Evolutionary conservation across 2,113 vertebrate genomes (phyloP), one percentile per base, ranked within the genome.

Genomic region (Noturus placidus): DNA sequence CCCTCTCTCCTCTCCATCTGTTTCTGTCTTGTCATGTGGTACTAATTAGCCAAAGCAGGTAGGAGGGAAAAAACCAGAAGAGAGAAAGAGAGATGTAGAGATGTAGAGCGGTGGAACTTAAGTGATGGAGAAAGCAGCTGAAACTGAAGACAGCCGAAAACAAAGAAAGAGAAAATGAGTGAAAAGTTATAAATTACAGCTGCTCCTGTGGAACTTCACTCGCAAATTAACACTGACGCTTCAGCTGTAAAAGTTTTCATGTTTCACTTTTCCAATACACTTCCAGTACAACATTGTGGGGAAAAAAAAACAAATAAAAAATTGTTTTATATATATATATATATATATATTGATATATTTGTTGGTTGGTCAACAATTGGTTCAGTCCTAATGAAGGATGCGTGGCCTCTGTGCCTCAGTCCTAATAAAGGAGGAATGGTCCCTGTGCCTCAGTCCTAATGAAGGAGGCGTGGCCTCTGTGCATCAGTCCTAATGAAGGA

Each of bases 21-120:
- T 74, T 91, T 70, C 83, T 56, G 30, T 87, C 81, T 82, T 46
- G 14, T 82, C 81, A 46, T 82, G 38, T 63, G 81, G 11, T 65
- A 17, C 81, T 63, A 82, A 82, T 82, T 65, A 82, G 59, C 25
- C 15, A 17, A 25, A 57, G 69, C 19, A 85, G 69, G 83, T 38
- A 74, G 19, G 56, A 56, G 65, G 30, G 56, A 42, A 82, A 61
- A 9, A 11, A 38, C 30, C 42, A 27, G 52, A 5, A 57, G 52
- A 38, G 10, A 57, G 42, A 59, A 82, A 42, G 42, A 87, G 87
- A 91, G 91, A 86, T 90, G 42, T n/a, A 81, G 30, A 70, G 42
- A 61, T 57, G 35, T 3, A 54, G 33, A 72, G 65, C 8, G 27
- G 27, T 52, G 30, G 72, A 38, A 22, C 9, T 22, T 42, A 65